Evolutionary conservation across 2,113 vertebrate species (phyloP), one percentile per base, ranked within the genome.

Genomic region (Mohoua ochrocephala): DNA sequence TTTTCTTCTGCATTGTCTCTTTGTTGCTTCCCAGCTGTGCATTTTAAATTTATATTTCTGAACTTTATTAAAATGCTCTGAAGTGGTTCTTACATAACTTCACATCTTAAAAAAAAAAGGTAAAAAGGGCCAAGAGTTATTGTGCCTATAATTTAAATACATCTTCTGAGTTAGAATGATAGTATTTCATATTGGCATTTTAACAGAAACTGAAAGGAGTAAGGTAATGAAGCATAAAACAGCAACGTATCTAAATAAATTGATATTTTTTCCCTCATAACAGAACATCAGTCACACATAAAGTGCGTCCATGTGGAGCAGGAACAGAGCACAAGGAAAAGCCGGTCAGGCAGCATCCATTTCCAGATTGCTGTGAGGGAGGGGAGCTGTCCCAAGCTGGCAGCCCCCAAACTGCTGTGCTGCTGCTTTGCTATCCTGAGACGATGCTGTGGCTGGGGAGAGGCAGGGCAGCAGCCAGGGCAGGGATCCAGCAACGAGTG

Each of bases 401-500:
- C 23, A 35, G 49, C 20, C 30, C 33, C 59, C 27, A 30, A 27
- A 9, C 9, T 5, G 1, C 41, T 52, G 49, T 52, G 49, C 41
- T 7, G 1, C 41, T 79, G 31, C 24, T 73, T 35, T 42, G 18
- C 24, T 17, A 0, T 7, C 15, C 74, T 16, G 60, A 50, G 71
- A 27, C 0, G 4, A 45, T 59, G 57, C 11, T 47, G 44, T 5
- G 59, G 6, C 52, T 27, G 61, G 17, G 28, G 42, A 67, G 42
- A 41, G 39, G 57, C 12, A 28, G 27, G 14, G 27, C 41, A 65
- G 49, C 49, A 64, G 81, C 33, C 39, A 49, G 74, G 30, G 21
- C 28, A 71, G 41, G 35, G 54, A 8, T 50, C 44, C 2, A 5
- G 35, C 1, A 3, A 14, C 1, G 3, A 2, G 1, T 1, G 26